Conservation (phyloP, 2,888 invertebrate species). For the Apodemia mormo region DNA sequence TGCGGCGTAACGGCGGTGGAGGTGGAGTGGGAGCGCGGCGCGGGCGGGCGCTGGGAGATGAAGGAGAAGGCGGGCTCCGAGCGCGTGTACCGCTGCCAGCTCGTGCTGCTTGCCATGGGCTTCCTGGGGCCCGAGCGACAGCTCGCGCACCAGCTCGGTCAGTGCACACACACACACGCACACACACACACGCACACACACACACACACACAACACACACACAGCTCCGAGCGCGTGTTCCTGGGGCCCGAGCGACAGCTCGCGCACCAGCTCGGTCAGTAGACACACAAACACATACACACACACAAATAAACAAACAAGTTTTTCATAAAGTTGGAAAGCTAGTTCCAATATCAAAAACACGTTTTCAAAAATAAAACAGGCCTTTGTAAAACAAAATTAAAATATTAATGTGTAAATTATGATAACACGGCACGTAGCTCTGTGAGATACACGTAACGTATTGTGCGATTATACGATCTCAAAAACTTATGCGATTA, state of each 20-base stretch:
- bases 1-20: constrained; percentile 93
- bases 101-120: constrained; percentile 98
- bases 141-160: constrained; percentile 88
- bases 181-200: neutral
- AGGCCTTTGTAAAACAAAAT: too few relatives aligned
- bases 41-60: constrained; percentile 97
- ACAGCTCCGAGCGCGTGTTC: constrained; percentile 91
- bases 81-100: constrained; percentile 91
- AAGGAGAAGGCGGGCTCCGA: constrained; percentile 90
- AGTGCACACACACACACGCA: neutral
- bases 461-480: too few relatives aligned
- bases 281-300: neutral
- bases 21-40: constrained; percentile 97
- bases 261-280: constrained; percentile 85
- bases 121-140: constrained; percentile 97
- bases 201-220: constrained; percentile 34
- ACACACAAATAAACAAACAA: neutral
- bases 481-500: too few relatives aligned
- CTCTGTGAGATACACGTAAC: too few relatives aligned
- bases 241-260: constrained; percentile 96
- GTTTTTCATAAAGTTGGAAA: too few relatives aligned
- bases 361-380: too few relatives aligned
- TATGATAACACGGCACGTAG: too few relatives aligned
- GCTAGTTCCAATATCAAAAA: too few relatives aligned
- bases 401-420: too few relatives aligned